These are phyloP conservation scores for Anguilla rostrata DNA, from an alignment of 2,113 vertebrate genomes.

Conservation along the genomic window DNA sequence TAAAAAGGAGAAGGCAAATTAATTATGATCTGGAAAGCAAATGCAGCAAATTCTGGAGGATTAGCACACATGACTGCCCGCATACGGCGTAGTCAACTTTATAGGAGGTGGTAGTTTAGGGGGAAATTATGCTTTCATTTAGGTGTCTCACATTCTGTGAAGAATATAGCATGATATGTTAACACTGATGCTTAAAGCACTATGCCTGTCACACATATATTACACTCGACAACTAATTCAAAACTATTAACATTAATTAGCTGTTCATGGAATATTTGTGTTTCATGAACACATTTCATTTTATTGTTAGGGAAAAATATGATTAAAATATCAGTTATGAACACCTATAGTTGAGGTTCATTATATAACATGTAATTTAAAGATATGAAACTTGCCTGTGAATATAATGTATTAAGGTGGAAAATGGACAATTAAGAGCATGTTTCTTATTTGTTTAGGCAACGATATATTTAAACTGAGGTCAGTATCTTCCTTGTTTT, in stretches of 20 bases:
- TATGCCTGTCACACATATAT: neutral
- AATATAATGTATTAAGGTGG: neutral
- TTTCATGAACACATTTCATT: neutral
- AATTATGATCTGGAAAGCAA: slow-evolving; percentile 5
- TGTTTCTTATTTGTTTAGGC: neutral
- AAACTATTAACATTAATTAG: slow-evolving; percentile 20
- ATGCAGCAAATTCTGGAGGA: slow-evolving; percentile 12
- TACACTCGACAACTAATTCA: neutral
- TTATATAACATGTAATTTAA: neutral
- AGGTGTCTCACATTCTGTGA: neutral
- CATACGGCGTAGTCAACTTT: slow-evolving; percentile 14
- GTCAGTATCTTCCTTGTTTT: slow-evolving; percentile 27
- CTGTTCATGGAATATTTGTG: slow-evolving; percentile 9
- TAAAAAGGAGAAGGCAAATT: slow-evolving; percentile 10
- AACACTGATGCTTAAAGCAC: neutral
- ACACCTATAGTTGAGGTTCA: neutral
- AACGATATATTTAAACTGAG: neutral
- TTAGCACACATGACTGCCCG: slow-evolving; percentile 21
- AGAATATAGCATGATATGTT: neutral
- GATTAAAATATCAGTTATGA: neutral
- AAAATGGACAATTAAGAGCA: neutral
- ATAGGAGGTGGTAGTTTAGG: slow-evolving; percentile 4
- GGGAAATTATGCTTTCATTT: neutral
- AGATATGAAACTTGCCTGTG: neutral
- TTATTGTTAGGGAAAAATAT: neutral